Base-by-base conservation (phyloP, 1,140 invertebrate species). In the Lineus longissimus region DNA sequence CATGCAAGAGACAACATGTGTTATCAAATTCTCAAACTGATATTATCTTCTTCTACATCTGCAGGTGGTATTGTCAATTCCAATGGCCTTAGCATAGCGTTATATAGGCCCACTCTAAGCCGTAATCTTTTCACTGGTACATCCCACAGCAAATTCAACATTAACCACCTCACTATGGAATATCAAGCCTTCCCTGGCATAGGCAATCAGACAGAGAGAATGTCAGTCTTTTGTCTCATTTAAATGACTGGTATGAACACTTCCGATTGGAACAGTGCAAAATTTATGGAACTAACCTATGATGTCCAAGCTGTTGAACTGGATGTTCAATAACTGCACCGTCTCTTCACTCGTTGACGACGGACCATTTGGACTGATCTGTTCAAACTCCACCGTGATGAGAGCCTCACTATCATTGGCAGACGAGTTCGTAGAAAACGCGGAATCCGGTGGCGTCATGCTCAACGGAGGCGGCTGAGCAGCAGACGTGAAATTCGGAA, bases 251-350 rank as follows among this genome's bases (percentile, higher is more conserved):
- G n/a, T n/a, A n/a, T n/a, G n/a, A n/a, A n/a, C n/a, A n/a, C n/a
- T n/a, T n/a, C n/a, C n/a, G 33, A 6, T n/a, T 19, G 4, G n/a
- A 51, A 51, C n/a, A 27, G 47, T 51, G n/a, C 47, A 4, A 6
- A 4, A 6, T 23, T 51, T 19, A 51, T n/a, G 1, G 25, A 47
- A 73, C 82, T 83, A 75, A 91, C 89, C 89, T 70, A 96, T 95
- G 40, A 97, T 91, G 79, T 97, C 94, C 59, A 97, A 84, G 80
- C 92, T 95, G 74, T 96, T 97, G 70, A 96, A 97, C 60, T 93
- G 87, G 67, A 97, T 90, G 73, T 91, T 92, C 0, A 90, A 89
- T 41, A 93, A 88, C 63, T 89, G 86, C 23, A 91, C 75, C 55
- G 86, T 85, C 73, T 91, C 90, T 0, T 83, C 78, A 30, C 69